Conservation (phyloP, 2,797 vertebrate genomes). For the Morus bassanus region DNA sequence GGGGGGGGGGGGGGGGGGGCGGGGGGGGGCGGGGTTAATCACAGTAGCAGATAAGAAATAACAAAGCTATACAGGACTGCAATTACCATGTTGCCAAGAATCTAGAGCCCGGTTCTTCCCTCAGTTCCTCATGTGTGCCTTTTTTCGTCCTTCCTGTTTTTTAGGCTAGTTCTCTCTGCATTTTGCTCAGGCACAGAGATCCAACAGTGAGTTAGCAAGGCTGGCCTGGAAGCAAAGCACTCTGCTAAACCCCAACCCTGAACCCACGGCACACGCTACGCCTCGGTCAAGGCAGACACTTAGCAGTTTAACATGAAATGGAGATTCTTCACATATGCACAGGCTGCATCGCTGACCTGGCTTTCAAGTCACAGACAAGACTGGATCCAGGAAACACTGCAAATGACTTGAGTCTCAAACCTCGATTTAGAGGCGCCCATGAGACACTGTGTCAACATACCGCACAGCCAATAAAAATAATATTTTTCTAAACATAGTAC, state of each 20-base stretch:
- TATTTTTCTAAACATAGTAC: background rate
- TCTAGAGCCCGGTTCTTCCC: background rate
- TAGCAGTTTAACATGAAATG: fast-evolving
- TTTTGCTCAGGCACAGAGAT: background rate
- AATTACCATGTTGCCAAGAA: background rate
- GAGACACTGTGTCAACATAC: background rate
- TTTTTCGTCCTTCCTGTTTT: background rate
- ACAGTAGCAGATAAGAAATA: background rate
- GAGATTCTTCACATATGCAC: background rate
- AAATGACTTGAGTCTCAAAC: background rate
- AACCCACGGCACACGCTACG: fast-evolving
- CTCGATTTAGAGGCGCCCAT: fast-evolving
- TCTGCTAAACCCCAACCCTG: background rate
- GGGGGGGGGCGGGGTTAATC: no score
- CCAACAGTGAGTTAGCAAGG: no score
- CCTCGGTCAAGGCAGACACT: fast-evolving
- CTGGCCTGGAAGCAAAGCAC: background rate
- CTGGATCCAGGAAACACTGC: background rate
- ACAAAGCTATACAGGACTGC: background rate
- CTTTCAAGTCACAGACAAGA: background rate
- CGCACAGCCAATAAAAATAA: background rate
- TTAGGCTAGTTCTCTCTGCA: background rate
- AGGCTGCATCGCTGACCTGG: background rate
- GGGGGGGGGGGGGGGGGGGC: no score
- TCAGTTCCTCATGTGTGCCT: background rate